phyloP scores from a whole-genome alignment of 2,113 vertebrate species.

The Eurypyga helias region DNA sequence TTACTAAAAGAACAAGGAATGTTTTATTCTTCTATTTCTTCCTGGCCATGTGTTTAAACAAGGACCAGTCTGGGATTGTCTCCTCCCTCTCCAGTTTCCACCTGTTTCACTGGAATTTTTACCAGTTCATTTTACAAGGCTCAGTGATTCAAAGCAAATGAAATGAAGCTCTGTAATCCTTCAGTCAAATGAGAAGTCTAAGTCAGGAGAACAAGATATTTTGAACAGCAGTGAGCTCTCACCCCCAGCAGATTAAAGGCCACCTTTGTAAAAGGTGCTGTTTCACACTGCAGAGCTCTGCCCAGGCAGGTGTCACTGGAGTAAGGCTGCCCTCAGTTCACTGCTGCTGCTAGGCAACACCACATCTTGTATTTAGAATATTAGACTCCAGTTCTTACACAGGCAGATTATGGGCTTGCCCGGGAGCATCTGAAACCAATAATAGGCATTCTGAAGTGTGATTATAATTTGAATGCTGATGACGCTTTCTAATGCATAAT shows the following conservation, averaged over 20 bases:
- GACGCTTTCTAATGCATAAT: neutral
- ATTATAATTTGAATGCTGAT: slow-evolving; percentile 21
- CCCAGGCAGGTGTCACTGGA: neutral
- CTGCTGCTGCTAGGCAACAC: slow-evolving; percentile 41
- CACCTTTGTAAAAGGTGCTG: neutral
- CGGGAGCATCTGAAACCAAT: neutral
- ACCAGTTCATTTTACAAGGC: neutral
- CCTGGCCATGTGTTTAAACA: neutral
- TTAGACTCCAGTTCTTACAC: neutral
- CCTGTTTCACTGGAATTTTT: neutral
- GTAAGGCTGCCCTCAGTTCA: neutral
- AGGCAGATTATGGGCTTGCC: neutral
- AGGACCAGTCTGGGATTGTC: neutral
- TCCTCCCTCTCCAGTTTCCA: neutral
- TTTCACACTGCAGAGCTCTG: neutral
- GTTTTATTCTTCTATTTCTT: neutral
- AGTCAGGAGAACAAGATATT: neutral
- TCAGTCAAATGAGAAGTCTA: neutral
- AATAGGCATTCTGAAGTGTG: neutral
- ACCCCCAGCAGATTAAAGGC: neutral
- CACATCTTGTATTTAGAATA: neutral
- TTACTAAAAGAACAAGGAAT: neutral
- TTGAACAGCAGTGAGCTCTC: neutral
- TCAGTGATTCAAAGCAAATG: neutral
- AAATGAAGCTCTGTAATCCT: neutral